phyloP scores from a whole-genome alignment of 2,888 invertebrate genomes.

The Polylopha cassiicola region DNA sequence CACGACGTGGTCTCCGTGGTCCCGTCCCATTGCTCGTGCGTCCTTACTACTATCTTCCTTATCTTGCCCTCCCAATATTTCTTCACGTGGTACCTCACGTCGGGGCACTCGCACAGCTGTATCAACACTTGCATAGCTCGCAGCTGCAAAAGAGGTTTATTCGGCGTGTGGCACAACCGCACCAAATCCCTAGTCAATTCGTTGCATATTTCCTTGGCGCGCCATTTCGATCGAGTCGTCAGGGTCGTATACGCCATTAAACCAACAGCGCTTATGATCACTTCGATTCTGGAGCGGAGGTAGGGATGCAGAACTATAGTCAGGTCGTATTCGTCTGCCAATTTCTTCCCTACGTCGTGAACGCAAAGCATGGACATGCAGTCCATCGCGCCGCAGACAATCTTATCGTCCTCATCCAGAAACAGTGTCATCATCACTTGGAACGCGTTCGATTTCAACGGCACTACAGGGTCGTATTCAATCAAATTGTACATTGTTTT shows the following conservation, averaged over 20 bases:
- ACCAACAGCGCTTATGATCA: constrained; percentile 49
- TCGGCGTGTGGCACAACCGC: constrained; percentile 37
- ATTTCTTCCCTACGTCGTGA: constrained; percentile 49
- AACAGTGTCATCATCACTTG: constrained; percentile 52
- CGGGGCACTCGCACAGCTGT: constrained; percentile 63
- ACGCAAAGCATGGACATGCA: constrained; percentile 60
- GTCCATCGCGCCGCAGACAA: constrained; percentile 53
- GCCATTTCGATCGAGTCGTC: constrained; percentile 62
- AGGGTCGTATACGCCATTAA: constrained; percentile 54
- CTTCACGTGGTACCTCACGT: constrained; percentile 52
- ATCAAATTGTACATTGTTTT: constrained; percentile 49
- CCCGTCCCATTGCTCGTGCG: constrained; percentile 59
- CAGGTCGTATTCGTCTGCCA: constrained; percentile 58
- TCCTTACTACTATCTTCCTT: constrained; percentile 38
- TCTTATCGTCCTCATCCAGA: constrained; percentile 37
- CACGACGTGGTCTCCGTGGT: constrained; percentile 48
- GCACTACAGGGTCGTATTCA: constrained; percentile 52
- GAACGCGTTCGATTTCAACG: constrained; percentile 58
- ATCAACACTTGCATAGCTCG: constrained; percentile 54
- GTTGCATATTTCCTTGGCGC: constrained; percentile 48
- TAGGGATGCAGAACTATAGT: constrained; percentile 39
- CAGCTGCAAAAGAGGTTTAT: constrained; percentile 51
- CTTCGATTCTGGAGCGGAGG: constrained; percentile 41
- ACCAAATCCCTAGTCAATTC: constrained; percentile 48
- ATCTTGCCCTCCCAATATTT: constrained; percentile 42